Conservation (phyloP, 1,140 invertebrate species). For the Drosophila miranda region DNA sequence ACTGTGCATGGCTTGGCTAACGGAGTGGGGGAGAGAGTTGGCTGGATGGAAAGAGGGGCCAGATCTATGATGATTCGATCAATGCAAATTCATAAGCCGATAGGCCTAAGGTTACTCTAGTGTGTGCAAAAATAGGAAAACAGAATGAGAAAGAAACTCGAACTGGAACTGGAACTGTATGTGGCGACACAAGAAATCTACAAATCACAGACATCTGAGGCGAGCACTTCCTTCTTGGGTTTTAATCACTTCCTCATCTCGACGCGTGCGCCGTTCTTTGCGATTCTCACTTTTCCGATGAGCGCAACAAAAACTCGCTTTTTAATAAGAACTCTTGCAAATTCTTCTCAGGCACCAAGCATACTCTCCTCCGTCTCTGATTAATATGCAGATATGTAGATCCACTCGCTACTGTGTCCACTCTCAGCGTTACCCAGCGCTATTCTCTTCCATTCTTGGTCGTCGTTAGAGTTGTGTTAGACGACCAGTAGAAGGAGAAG, state of each 20-base stretch:
- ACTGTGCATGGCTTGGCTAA: neutral
- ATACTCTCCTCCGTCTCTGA: conserved; percentile 29
- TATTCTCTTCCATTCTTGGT: conserved; percentile 31
- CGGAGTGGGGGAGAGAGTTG: conserved; percentile 11
- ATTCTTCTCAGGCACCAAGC: conserved; percentile 39
- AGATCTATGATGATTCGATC: conserved; percentile 5
- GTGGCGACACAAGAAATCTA: conserved; percentile 4
- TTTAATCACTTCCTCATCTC: conserved; percentile 55
- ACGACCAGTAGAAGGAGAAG: conserved; percentile 22
- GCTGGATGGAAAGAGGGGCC: conserved; percentile 16
- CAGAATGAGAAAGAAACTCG: conserved; percentile 45
- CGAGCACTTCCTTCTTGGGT: conserved; percentile 51
- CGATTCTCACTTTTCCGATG: conserved; percentile 74
- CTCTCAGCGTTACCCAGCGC: conserved; percentile 7
- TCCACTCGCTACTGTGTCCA: conserved; percentile 23
- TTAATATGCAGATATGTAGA: conserved; percentile 52
- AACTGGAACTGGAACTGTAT: neutral
- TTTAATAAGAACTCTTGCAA: conserved; percentile 79
- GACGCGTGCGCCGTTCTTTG: conserved; percentile 70
- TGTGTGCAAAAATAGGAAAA: conserved; percentile 30
- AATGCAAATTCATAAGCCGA: conserved; percentile 34
- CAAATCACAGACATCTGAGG: conserved; percentile 48
- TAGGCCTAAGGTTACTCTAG: conserved; percentile 19
- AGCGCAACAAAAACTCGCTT: conserved; percentile 65
- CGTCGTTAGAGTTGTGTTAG: conserved; percentile 70